These are phyloP conservation scores for Ibidorhyncha struthersii DNA, from an alignment of 2,113 vertebrate genomes.

Conservation along the genomic window DNA sequence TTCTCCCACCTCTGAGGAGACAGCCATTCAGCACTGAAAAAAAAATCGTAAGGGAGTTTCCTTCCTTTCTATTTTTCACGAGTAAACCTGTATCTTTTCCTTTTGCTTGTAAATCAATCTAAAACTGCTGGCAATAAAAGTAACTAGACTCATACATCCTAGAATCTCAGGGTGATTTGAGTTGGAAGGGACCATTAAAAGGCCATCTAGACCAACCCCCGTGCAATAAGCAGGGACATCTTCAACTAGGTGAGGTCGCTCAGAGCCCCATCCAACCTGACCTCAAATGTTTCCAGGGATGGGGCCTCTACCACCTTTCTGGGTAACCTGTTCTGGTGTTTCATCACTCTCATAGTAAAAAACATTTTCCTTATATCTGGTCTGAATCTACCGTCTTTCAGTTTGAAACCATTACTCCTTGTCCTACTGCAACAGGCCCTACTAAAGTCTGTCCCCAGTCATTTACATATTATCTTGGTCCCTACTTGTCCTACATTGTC, in stretches of 20 bases:
- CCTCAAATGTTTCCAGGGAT: background rate
- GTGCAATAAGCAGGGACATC: background rate
- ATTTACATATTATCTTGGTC: background rate
- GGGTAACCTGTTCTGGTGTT: background rate
- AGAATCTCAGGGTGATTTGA: background rate
- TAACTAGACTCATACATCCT: background rate
- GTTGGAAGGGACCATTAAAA: background rate
- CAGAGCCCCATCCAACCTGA: background rate
- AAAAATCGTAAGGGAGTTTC: background rate
- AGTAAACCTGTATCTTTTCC: background rate
- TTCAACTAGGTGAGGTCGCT: too few relatives aligned
- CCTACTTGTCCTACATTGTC: background rate
- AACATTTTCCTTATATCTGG: background rate
- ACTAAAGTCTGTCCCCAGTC: background rate
- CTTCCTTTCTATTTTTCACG: background rate
- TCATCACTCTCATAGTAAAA: background rate
- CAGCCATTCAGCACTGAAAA: background rate
- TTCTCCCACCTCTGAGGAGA: background rate
- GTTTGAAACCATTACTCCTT: background rate
- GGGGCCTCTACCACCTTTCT: background rate
- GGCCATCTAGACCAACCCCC: too few relatives aligned
- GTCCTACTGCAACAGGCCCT: background rate
- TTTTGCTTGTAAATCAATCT: background rate
- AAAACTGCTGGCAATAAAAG: background rate
- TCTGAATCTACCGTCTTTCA: background rate